Evolutionary conservation across 2,888 invertebrate species (phyloP).

Genomic region (Eurytoma adleriae): DNA sequence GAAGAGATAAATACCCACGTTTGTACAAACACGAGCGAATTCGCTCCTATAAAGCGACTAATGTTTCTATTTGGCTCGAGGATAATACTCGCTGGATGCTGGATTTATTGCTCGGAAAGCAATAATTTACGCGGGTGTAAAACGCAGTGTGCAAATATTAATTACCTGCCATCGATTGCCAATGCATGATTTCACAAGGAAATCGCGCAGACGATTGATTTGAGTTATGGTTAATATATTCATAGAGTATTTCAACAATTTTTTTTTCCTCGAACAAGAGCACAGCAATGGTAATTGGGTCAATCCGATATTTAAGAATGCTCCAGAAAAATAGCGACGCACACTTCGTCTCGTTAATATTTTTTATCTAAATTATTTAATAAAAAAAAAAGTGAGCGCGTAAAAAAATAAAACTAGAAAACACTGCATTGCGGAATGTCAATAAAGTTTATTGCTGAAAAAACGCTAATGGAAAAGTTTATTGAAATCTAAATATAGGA

Average conservation of each 20-base stretch:
- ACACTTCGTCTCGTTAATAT: too few species aligned
- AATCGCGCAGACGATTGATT: constrained; percentile 39
- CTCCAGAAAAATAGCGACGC: background rate
- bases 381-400: too few species aligned
- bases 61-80: constrained; percentile 35
- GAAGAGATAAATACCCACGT: background rate
- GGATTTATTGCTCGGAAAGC: constrained; percentile 45
- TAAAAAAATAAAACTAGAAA: too few species aligned
- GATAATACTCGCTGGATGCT: constrained; percentile 14
- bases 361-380: too few species aligned
- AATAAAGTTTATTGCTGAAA: constrained; percentile 5
- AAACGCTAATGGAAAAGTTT: constrained; percentile 16
- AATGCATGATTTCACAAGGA: constrained; percentile 41
- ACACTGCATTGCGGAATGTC: background rate
- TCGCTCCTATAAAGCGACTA: background rate
- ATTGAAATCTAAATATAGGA: constrained; percentile 9
- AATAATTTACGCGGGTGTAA: constrained; percentile 47
- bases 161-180: constrained; percentile 44
- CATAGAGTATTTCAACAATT: constrained; percentile 7
- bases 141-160: constrained; percentile 37
- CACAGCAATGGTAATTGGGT: constrained; percentile 30
- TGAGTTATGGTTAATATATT: constrained; percentile 42
- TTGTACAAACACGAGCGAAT: background rate
- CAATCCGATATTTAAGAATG: constrained; percentile 2
- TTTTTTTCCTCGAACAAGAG: background rate